phyloP scores from a whole-genome alignment of 2,888 invertebrate species.

The Polyploca ridens region DNA sequence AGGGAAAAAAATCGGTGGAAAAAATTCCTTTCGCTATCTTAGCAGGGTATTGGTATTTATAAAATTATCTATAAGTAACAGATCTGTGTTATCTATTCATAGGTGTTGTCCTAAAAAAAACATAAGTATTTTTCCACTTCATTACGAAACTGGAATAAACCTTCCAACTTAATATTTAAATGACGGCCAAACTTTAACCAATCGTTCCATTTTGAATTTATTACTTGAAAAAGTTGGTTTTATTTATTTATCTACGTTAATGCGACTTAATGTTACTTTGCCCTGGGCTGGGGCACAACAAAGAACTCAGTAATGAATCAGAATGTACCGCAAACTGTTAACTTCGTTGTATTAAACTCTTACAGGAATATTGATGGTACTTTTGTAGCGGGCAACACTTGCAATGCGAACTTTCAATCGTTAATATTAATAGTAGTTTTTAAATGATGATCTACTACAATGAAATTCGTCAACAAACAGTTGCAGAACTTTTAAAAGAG shows the following conservation, averaged over 20 bases:
- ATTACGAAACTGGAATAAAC: neutral
- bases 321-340: conserved; percentile 42
- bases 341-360: conserved; percentile 47
- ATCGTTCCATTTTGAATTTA: conserved; percentile 26
- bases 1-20: too few species aligned
- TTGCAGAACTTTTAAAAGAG: too few species aligned
- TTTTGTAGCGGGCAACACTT: conserved; percentile 24
- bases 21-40: too few species aligned
- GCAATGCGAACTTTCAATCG: conserved; percentile 12
- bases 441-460: too few species aligned
- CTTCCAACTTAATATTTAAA: conserved; percentile 8
- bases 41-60: too few species aligned
- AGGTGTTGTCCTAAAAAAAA: neutral
- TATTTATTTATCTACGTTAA: conserved; percentile 21
- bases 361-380: conserved; percentile 28
- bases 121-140: neutral
- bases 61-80: neutral
- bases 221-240: conserved; percentile 19
- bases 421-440: neutral
- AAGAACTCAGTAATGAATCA: conserved; percentile 53
- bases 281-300: conserved; percentile 24
- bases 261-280: conserved; percentile 33
- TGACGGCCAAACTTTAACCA: conserved; percentile 14
- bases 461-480: too few species aligned
- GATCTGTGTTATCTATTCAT: too few species aligned